These are phyloP conservation scores for Chrysina gloriosa DNA, from an alignment of 2,888 invertebrate species.

Conservation along the genomic window DNA sequence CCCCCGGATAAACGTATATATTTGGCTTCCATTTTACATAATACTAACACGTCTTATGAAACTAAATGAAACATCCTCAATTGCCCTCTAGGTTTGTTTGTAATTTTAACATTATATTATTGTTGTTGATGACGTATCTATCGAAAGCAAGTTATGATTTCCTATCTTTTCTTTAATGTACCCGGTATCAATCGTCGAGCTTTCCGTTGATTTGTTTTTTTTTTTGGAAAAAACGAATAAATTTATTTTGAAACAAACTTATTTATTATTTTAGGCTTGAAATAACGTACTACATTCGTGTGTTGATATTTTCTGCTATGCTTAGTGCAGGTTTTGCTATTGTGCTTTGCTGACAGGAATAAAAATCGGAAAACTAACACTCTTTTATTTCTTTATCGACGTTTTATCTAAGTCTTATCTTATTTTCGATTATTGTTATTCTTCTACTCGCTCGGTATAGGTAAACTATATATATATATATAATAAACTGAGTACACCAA, in stretches of 20 bases:
- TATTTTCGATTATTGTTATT: constrained; percentile 53
- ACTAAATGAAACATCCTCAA: constrained; percentile 44
- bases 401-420: constrained; percentile 1
- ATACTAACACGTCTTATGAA: constrained; percentile 46
- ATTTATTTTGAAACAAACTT: neutral
- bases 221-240: neutral
- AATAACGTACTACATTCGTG: constrained; percentile 34
- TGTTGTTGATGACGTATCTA: constrained; percentile 56
- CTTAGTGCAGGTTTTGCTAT: constrained; percentile 58
- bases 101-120: constrained; percentile 54
- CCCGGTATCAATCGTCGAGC: neutral
- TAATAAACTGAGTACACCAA: neutral
- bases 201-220: no score
- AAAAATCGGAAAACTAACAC: constrained; percentile 56
- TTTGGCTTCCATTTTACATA: constrained; percentile 59
- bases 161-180: neutral
- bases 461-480: constrained; percentile 47
- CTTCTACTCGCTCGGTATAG: constrained; percentile 54
- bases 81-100: constrained; percentile 49
- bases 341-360: constrained; percentile 59
- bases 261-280: constrained; percentile 37
- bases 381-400: constrained; percentile 49
- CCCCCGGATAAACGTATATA: no score
- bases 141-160: constrained; percentile 36
- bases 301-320: constrained; percentile 43